These are phyloP conservation scores for Dicyrtomina minuta DNA, from an alignment of 2,888 invertebrate genomes.

Conservation along the genomic window DNA sequence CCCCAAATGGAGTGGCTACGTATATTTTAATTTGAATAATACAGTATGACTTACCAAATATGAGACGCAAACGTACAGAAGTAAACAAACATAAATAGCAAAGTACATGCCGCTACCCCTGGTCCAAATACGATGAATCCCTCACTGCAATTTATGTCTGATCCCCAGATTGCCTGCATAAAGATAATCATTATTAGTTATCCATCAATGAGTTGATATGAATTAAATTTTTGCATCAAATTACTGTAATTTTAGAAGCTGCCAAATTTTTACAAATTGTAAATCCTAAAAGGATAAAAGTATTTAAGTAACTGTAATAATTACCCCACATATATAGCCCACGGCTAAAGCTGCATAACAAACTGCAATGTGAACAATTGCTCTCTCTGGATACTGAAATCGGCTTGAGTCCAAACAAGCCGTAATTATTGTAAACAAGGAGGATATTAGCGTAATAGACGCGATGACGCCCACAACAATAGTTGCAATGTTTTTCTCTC, in stretches of 20 bases:
- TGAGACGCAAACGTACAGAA: slow-evolving; percentile 69
- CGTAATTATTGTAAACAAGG: slow-evolving; percentile 88
- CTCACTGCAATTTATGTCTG: slow-evolving; percentile 52
- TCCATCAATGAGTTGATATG: no score
- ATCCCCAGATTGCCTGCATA: slow-evolving; percentile 53
- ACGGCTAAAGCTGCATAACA: slow-evolving; percentile 94
- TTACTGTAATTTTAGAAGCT: no score
- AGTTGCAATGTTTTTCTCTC: slow-evolving; percentile 77
- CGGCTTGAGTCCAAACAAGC: slow-evolving; percentile 92
- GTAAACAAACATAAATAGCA: slow-evolving; percentile 92
- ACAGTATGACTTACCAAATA: slow-evolving; percentile 54
- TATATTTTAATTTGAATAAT: no score
- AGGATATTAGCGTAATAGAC: slow-evolving; percentile 82
- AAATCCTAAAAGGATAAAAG: no score
- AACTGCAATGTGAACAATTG: slow-evolving; percentile 93
- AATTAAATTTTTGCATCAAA: not conserved
- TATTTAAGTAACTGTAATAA: no score
- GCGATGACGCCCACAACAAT: slow-evolving; percentile 95
- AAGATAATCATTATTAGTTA: no score
- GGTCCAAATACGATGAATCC: slow-evolving; percentile 50
- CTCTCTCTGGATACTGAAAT: slow-evolving; percentile 96
- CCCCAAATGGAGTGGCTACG: no score
- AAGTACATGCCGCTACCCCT: slow-evolving; percentile 68
- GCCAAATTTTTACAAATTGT: no score
- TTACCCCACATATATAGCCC: slow-evolving; percentile 73